phyloP scores from a whole-genome alignment of 2,113 vertebrate genomes.

The Vireo altiloquus region DNA sequence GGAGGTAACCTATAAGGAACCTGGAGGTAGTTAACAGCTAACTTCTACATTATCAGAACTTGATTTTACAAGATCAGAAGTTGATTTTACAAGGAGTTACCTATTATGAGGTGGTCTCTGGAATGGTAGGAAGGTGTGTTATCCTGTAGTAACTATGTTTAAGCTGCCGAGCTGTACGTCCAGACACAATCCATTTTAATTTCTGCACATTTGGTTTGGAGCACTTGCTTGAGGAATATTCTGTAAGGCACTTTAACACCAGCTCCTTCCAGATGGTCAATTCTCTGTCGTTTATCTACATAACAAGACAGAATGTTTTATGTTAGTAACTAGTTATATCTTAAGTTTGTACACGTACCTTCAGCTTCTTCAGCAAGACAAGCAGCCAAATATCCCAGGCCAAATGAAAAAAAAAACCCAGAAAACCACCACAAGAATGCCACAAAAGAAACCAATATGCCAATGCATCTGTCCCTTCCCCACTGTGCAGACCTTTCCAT shows the following conservation, averaged over 20 bases:
- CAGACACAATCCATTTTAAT: constrained; percentile 94
- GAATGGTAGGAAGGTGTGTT: constrained; percentile 93
- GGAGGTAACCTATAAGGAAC: background rate
- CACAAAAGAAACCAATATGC: background rate
- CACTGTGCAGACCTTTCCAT: background rate
- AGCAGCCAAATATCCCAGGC: background rate
- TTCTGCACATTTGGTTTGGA: constrained; percentile 88
- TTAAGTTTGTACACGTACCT: background rate
- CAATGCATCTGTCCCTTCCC: background rate
- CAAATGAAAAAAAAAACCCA: background rate
- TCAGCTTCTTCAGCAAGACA: background rate
- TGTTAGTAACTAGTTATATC: background rate
- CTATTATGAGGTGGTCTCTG: constrained; percentile 80
- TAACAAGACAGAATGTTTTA: background rate
- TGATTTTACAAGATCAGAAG: background rate
- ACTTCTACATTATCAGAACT: background rate
- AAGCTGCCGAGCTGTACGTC: constrained; percentile 88
- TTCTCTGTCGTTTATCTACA: constrained; percentile 85
- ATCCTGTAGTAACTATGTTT: constrained; percentile 96
- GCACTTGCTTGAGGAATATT: constrained; percentile 89
- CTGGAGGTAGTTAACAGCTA: background rate
- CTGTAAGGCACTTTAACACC: constrained; percentile 88
- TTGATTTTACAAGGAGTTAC: background rate
- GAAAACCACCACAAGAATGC: background rate
- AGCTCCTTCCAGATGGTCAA: constrained; percentile 86